Evolutionary conservation across 2,113 vertebrate species (phyloP).

Genomic region (Labeo catla): DNA sequence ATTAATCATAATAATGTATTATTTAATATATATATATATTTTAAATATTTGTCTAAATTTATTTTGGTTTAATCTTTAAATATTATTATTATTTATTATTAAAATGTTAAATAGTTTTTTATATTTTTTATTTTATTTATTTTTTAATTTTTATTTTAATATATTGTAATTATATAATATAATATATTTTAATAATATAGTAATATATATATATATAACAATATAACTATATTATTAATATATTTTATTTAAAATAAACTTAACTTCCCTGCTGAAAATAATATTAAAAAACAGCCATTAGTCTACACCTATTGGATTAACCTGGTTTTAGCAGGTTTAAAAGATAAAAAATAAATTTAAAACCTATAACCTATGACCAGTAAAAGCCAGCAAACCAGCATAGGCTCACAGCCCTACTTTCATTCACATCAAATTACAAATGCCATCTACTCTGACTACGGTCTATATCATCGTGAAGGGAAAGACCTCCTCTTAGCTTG

Average conservation of each 20-base stretch:
- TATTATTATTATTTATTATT: no score
- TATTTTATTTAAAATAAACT: not conserved
- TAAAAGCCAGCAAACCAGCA: not conserved
- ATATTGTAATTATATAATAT: no score
- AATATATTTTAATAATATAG: no score
- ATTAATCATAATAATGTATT: no score
- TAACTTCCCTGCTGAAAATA: not conserved
- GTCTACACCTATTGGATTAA: not conserved
- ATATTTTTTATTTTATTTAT: no score
- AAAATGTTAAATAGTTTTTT: no score
- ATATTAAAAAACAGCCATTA: not conserved
- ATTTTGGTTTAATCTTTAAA: no score
- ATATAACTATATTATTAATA: no score
- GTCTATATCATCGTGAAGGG: not conserved
- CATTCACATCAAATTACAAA: not conserved
- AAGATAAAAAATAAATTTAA: not conserved
- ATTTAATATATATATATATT: no score
- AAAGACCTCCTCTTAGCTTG: slow-evolving; percentile 1
- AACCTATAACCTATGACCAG: not conserved
- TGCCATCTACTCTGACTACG: slow-evolving; percentile 2
- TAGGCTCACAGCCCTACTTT: not conserved
- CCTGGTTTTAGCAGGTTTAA: not conserved
- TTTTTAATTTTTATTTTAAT: no score
- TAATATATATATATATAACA: no score
- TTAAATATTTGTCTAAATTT: no score